Evolutionary conservation across 2,113 vertebrate species (phyloP), one percentile per base, ranked within the genome.

Genomic region (Oenanthe melanoleuca): DNA sequence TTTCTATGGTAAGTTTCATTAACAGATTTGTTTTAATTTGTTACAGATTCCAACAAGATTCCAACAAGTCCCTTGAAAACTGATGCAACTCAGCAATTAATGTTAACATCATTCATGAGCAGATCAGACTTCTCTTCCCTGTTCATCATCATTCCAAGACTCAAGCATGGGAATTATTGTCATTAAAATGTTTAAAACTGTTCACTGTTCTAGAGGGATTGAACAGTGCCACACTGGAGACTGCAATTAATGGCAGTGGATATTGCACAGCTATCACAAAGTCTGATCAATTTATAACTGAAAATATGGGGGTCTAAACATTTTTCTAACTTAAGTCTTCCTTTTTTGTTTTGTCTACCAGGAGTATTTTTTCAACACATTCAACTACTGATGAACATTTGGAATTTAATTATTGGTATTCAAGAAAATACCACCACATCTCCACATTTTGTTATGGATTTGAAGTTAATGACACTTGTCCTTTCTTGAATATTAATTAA

Each of bases 191-290:
- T 72, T 93, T 75, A 61, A 29, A 64, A 92, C 14, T 31, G 11
- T 50, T 47, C 73, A 31, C 21, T 18, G 9, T 63, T 71, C 14
- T 1, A 3, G 13, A 53, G 28, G 22, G 22, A 45, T 65, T 89
- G 53, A 84, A 52, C 1, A 81, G 44, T 21, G 12, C 31, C 63
- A 15, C 40, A 29, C 5, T 20, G 45, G 12, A 53, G 45, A 67
- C 12, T 31, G 25, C 53, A 61, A 34, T 40, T 28, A 65, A 38
- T 2, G 37, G 34, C 44, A 92, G 47, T 0, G 0, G 47, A 38
- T 16, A 8, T 33, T 25, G 31, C 18, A 67, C 8, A 49, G 26
- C 45, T 67, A 33, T 25, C 37, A 33, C 31, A 52, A 70, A 86
- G 24, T 16, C 63, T 42, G 14, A 47, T 31, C 29, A 67, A 44